Percentiles rank a stretch among this genome's conserved stretches.
Conservation (phyloP, 2,797 vertebrate genomes). For the Lophius americanus region DNA sequence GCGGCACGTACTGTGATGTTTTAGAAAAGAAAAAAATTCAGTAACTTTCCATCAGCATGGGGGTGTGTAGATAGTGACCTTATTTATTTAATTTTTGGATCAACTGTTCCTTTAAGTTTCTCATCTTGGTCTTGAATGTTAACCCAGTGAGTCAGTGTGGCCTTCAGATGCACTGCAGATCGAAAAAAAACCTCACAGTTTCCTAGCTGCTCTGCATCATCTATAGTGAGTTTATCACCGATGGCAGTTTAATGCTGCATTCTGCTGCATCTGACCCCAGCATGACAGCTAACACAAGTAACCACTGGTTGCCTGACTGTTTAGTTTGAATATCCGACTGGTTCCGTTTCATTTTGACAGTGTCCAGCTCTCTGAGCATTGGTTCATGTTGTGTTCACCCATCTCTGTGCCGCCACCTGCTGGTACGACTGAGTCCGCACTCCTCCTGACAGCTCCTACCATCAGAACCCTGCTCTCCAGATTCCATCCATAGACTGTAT, state of each 20-base stretch:
- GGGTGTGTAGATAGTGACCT: too few species aligned
- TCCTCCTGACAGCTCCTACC: constrained; percentile 54
- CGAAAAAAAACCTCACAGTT: not conserved
- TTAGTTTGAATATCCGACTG: too few species aligned
- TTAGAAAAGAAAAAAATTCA: constrained; percentile 27
- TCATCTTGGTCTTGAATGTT: not conserved
- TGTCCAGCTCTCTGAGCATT: too few species aligned
- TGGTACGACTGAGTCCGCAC: constrained; percentile 46
- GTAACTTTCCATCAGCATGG: constrained; percentile 21
- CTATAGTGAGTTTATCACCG: constrained; percentile 26
- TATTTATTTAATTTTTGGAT: too few species aligned
- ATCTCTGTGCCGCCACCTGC: constrained; percentile 57
- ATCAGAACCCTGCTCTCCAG: constrained; percentile 79
- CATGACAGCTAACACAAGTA: constrained; percentile 9
- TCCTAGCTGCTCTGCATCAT: constrained; percentile 36
- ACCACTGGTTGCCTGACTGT: not conserved
- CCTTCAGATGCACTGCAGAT: too few species aligned
- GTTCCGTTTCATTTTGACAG: too few species aligned
- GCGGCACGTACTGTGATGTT: too few species aligned
- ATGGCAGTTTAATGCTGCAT: constrained; percentile 22
- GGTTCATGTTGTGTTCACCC: not conserved
- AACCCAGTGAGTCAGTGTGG: too few species aligned
- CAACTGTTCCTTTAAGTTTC: too few species aligned
- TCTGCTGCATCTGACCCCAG: not conserved
- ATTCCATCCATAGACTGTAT: constrained; percentile 11